Evolutionary conservation across 2,888 invertebrate species (phyloP).

Genomic region (Gymnocheta viridis): DNA sequence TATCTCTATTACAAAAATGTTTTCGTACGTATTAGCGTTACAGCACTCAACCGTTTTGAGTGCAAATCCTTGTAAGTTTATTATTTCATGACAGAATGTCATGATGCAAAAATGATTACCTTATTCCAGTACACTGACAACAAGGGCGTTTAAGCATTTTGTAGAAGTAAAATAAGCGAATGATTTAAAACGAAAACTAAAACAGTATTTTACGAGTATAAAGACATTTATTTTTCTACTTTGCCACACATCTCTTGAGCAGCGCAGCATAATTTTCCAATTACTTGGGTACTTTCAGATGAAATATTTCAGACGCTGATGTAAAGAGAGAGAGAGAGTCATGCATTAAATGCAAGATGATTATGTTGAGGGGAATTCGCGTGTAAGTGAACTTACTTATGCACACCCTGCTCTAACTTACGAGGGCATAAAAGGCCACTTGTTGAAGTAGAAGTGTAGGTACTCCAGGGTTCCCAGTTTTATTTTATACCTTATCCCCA

Average conservation of each 20-base stretch:
- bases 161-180: background rate
- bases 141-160: conserved; percentile 6
- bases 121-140: conserved; percentile 19
- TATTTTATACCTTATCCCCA: too few relatives aligned
- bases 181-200: background rate
- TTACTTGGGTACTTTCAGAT: conserved; percentile 52
- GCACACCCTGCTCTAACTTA: too few relatives aligned
- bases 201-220: background rate
- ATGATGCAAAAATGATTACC: conserved; percentile 54
- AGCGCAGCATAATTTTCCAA: conserved; percentile 36
- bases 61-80: conserved; percentile 20
- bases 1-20: background rate
- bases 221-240: too few relatives aligned
- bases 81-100: conserved; percentile 30
- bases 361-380: conserved; percentile 2
- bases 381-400: conserved; percentile 11
- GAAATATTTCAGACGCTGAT: conserved; percentile 17
- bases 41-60: background rate
- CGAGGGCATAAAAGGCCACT: too few relatives aligned
- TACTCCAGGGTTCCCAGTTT: too few relatives aligned
- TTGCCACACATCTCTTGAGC: background rate
- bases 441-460: too few relatives aligned
- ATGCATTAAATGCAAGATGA: conserved; percentile 42
- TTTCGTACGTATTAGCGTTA: too few relatives aligned
- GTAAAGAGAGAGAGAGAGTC: conserved; percentile 5